A percentile compares a stretch with the other conserved stretches of the same genome.
Evolutionary conservation across 2,888 invertebrate species (phyloP).

Genomic region (Nemoura dubitans): DNA sequence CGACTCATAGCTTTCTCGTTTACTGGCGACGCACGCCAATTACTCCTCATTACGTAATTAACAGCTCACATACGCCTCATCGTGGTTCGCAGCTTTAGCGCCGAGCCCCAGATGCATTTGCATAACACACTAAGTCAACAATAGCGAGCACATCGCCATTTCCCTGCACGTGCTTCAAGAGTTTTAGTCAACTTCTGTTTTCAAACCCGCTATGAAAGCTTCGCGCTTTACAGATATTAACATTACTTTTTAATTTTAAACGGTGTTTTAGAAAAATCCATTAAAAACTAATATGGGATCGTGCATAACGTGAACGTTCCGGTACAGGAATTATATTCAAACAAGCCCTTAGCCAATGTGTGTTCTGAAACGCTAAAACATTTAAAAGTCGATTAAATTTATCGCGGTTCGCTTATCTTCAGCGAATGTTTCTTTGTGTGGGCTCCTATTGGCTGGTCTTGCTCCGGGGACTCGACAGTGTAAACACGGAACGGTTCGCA

Average conservation of each 20-base stretch:
- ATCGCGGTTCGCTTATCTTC: not conserved
- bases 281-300: not conserved
- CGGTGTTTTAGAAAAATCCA: not conserved
- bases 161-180: not conserved
- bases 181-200: not conserved
- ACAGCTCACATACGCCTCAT: conserved; percentile 25
- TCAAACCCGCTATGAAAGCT: not conserved
- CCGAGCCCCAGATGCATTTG: not conserved
- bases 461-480: not conserved
- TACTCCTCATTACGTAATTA: conserved; percentile 33
- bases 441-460: not conserved
- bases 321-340: not conserved
- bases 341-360: not conserved
- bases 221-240: not conserved
- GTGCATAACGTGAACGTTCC: not conserved
- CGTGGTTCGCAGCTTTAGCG: not conserved
- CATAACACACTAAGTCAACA: not conserved
- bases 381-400: conserved; percentile 7
- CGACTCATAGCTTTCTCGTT: not conserved
- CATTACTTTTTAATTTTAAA: not conserved
- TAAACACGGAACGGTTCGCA: not conserved
- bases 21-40: conserved; percentile 3
- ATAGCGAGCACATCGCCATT: not conserved
- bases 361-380: not conserved
- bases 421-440: not conserved